Evolutionary conservation across 2,888 invertebrate genomes (phyloP).

Genomic region (Listrodromus nycthemerus): DNA sequence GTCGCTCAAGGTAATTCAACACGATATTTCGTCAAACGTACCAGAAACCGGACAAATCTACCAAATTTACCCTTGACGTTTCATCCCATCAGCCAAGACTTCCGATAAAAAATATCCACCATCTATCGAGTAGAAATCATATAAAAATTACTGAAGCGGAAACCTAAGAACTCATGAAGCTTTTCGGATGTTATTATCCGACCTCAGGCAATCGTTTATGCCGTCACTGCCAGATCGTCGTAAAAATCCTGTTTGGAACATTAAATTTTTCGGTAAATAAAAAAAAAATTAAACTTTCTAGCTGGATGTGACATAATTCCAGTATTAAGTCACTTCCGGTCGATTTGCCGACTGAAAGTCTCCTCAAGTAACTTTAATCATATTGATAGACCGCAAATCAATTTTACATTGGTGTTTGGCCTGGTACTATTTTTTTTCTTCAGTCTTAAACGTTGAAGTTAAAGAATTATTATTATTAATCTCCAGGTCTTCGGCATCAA

Average conservation of each 20-base stretch:
- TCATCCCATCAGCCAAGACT: background rate
- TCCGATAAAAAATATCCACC: background rate
- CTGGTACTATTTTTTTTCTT: background rate
- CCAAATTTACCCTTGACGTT: background rate
- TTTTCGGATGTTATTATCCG: background rate
- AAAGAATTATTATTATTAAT: background rate
- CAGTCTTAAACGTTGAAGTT: background rate
- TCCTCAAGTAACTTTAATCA: background rate
- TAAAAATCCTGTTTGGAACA: background rate
- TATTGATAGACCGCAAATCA: background rate
- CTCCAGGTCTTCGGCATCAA: slow-evolving; percentile 90
- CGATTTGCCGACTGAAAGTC: no score
- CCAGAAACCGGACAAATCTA: slow-evolving; percentile 18
- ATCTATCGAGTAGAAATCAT: background rate
- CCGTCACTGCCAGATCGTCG: background rate
- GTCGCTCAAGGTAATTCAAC: slow-evolving; percentile 89
- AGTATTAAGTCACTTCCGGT: no score
- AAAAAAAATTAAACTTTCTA: background rate
- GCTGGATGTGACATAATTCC: background rate
- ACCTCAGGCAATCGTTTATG: background rate
- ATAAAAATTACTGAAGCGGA: background rate
- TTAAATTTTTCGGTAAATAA: background rate
- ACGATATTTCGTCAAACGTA: slow-evolving; percentile 58
- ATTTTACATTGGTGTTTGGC: no score
- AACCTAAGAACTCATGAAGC: background rate